These are phyloP conservation scores for Leptinotarsa undecemlineata DNA, from an alignment of 1,140 invertebrate species.

Conservation along the genomic window DNA sequence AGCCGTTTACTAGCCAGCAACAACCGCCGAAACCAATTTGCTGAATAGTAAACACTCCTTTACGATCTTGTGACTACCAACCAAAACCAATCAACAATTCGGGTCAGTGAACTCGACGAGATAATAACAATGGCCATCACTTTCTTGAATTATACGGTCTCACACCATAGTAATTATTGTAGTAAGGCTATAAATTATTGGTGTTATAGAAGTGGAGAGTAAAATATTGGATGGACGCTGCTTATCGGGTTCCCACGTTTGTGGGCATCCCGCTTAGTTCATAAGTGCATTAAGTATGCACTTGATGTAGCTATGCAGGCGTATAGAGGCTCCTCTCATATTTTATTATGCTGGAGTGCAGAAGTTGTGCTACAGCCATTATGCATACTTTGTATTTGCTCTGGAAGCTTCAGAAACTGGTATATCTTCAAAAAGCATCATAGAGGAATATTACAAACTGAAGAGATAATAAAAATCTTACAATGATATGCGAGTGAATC, in stretches of 20 bases:
- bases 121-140: not conserved
- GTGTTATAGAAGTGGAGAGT: slow-evolving; percentile 2
- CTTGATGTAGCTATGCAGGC: not conserved
- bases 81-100: not conserved
- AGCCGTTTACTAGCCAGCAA: too few species aligned
- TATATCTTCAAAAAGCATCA: too few species aligned
- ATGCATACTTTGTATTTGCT: too few species aligned
- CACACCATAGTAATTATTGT: not conserved
- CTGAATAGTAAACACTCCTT: not conserved
- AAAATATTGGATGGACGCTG: not conserved
- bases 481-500: too few species aligned
- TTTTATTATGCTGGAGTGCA: not conserved
- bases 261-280: not conserved
- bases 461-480: too few species aligned
- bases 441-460: too few species aligned
- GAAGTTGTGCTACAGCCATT: not conserved
- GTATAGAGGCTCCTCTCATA: not conserved
- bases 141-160: not conserved
- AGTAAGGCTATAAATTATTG: slow-evolving; percentile 9
- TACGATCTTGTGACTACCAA: not conserved
- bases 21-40: not conserved
- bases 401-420: too few species aligned
- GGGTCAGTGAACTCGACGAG: not conserved
- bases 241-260: slow-evolving; percentile 20
- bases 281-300: slow-evolving; percentile 11